Evolutionary conservation across 64 coral and sea anemone species (phyloP), one percentile per base, ranked within the genome.

Genomic region (Pocillopora verrucosa): DNA sequence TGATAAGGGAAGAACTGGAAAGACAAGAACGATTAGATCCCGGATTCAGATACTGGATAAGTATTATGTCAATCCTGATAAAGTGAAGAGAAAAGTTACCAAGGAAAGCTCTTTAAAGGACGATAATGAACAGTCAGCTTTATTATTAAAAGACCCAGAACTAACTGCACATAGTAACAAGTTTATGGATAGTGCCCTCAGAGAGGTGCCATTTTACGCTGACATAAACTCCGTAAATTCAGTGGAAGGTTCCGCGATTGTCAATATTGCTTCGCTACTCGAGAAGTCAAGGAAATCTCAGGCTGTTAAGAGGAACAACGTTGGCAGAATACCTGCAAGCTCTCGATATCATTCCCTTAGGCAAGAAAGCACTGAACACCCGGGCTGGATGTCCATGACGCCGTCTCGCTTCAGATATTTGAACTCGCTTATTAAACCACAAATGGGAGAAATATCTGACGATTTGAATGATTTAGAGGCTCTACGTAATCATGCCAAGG

Each of bases 11-110:
- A 13, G 56, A 59, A 59, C 10, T 19, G 22, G 59, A 20, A n/a
- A 4, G 20, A 59, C 76, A 59, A 57, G 56, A 59, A 13, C 51
- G 10, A 57, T n/a, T 0, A 65, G 16, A 72, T 70, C 15, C 36
- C 36, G 38, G 63, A 72, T 59, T 19, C 38, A 57, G 61, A 65
- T 65, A 56, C n/a, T 85, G 12, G 82, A 85, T 65, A 34, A 37
- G 19, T 85, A 56, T 41, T 85, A 58, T 24, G 82, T 56, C 9
- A 17, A 85, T 85, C 82, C 38, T 85, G 13, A 72, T 57, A 85
- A 16, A 69, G 11, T 72, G 20, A 57, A 56, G 82, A 45, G 72
- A 70, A 15, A 3, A 9, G 20, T 38, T 30, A 24, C 16, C 25
- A 4, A 57, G 11, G 61, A 65, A 85, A 72, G n/a, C 36, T 6